A percentile compares a stretch with the other conserved stretches of the same genome.
phyloP scores from a whole-genome alignment of 2,113 vertebrate genomes.

The Thalassarche chlororhynchos region DNA sequence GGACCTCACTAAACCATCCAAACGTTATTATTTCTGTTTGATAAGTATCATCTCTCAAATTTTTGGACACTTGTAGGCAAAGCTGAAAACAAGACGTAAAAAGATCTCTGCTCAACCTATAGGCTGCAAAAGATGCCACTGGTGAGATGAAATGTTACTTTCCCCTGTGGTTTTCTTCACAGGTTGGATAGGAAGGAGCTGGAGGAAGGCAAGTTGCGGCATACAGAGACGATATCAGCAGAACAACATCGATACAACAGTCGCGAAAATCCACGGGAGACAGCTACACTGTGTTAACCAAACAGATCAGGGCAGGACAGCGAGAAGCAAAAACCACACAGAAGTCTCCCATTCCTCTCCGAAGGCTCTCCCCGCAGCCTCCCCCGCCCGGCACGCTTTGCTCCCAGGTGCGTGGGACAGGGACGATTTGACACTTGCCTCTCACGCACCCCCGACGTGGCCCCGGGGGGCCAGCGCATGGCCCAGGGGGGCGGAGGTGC shows the following conservation, averaged over 20 bases:
- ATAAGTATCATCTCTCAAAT: not conserved
- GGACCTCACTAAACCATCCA: not conserved
- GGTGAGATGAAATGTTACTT: not conserved
- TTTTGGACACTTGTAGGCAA: not conserved
- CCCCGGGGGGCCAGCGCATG: too few relatives aligned
- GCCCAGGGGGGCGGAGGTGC: too few relatives aligned
- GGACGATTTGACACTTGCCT: not conserved
- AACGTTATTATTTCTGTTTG: not conserved
- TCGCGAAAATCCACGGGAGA: fast-evolving
- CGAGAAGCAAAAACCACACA: not conserved
- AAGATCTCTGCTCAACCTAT: not conserved
- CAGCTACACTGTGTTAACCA: fast-evolving
- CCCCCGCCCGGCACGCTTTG: not conserved
- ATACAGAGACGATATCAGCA: fast-evolving
- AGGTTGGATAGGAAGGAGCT: not conserved
- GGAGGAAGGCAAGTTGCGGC: not conserved
- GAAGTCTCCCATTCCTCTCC: not conserved
- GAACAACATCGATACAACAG: fast-evolving
- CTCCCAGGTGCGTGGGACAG: not conserved
- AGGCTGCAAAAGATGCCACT: not conserved
- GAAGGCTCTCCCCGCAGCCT: not conserved
- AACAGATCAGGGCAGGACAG: not conserved
- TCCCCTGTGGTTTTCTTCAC: not conserved
- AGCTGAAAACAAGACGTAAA: not conserved
- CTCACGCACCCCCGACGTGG: not conserved